These are phyloP conservation scores for Cyrtonyx montezumae DNA, from an alignment of 2,113 vertebrate species.

Conservation along the genomic window DNA sequence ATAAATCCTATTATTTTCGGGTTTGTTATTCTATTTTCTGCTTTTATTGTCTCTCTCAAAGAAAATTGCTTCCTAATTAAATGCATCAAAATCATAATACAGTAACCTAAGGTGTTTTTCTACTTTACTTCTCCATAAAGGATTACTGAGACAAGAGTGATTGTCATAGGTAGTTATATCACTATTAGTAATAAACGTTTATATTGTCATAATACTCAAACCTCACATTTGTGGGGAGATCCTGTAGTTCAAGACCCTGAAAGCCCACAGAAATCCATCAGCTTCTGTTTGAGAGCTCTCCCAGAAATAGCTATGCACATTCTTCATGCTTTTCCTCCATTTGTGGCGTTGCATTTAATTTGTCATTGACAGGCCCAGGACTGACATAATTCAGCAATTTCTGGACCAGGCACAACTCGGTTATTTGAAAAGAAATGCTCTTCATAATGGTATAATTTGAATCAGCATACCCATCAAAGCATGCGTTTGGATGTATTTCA, in stretches of 20 bases:
- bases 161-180: neutral
- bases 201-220: neutral
- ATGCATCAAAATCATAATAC: neutral
- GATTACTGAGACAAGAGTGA: neutral
- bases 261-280: neutral
- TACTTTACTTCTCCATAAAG: slow-evolving; percentile 29
- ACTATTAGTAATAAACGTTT: neutral
- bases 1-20: slow-evolving; percentile 17
- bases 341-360: neutral
- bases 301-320: neutral
- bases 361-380: neutral
- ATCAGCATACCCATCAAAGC: neutral
- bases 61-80: slow-evolving; percentile 50
- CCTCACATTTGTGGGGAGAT: neutral
- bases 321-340: neutral
- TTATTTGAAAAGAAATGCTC: neutral
- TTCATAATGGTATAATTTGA: neutral
- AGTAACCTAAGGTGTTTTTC: slow-evolving; percentile 12
- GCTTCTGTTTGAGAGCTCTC: neutral
- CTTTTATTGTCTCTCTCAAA: slow-evolving; percentile 39
- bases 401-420: neutral
- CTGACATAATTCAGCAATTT: neutral
- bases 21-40: slow-evolving; percentile 48
- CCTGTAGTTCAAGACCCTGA: neutral
- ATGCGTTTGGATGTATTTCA: neutral